A percentile compares a stretch with the other conserved stretches of the same genome.
phyloP scores from a whole-genome alignment of 1,140 invertebrate genomes.

The Zaprionus taronus region DNA sequence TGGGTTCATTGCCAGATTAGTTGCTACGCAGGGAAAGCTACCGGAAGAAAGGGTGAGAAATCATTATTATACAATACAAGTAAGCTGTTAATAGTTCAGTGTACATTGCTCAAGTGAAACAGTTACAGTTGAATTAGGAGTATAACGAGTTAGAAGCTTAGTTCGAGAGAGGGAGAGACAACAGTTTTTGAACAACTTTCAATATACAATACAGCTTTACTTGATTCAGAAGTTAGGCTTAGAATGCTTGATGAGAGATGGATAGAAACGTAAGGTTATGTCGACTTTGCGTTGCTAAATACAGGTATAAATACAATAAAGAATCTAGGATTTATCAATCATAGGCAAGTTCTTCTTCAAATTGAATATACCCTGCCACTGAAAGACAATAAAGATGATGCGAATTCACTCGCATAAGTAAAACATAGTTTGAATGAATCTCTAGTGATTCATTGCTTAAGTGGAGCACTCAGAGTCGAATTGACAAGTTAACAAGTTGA shows the following conservation, averaged over 20 bases:
- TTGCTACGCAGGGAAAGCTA: not conserved
- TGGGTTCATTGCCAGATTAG: conserved; percentile 34
- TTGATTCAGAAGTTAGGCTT: no score
- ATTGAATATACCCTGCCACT: not conserved
- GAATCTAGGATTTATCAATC: no score
- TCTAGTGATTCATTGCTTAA: not conserved
- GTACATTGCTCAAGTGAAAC: not conserved
- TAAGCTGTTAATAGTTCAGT: not conserved
- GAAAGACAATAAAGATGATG: not conserved
- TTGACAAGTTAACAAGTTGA: conserved; percentile 8
- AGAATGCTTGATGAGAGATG: no score
- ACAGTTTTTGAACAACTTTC: no score
- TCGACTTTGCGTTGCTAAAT: no score
- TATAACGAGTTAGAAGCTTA: not conserved
- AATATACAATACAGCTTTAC: no score
- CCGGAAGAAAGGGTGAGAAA: not conserved
- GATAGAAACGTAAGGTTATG: no score
- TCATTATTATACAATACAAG: not conserved
- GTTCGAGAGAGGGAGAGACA: no score
- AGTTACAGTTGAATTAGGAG: not conserved
- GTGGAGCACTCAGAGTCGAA: not conserved
- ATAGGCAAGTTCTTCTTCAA: no score
- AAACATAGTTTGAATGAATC: not conserved
- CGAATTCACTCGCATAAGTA: not conserved
- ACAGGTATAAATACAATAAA: no score